Evolutionary conservation across 2,797 vertebrate species (phyloP).

Genomic region (Eupleurogrammus muticus): DNA sequence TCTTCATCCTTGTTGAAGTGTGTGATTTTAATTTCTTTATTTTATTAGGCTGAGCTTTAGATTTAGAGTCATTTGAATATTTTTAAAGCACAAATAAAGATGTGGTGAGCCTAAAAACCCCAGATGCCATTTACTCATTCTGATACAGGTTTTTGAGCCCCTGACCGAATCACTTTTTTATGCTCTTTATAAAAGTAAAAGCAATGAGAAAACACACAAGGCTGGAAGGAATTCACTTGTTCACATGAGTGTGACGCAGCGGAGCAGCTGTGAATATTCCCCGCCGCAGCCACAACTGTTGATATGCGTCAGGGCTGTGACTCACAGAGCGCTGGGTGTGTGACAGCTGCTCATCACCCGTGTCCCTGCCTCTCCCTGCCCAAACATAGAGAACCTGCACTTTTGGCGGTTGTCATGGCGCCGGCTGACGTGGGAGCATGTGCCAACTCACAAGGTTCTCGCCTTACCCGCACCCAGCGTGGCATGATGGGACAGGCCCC

Average conservation of each 20-base stretch:
- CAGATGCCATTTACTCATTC: not conserved
- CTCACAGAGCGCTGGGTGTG: constrained; percentile 32
- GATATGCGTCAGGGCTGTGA: constrained; percentile 43
- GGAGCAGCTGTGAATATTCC: constrained; percentile 4
- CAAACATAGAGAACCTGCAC: constrained; percentile 66
- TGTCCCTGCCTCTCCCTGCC: constrained; percentile 50
- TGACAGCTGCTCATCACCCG: constrained; percentile 47
- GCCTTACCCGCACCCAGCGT: constrained; percentile 45
- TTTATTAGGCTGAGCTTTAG: not conserved
- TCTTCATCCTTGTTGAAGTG: too few species aligned
- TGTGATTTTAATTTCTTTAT: too few species aligned
- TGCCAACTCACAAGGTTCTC: constrained; percentile 56
- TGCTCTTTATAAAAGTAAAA: not conserved
- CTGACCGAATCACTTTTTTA: not conserved
- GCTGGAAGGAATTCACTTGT: constrained; percentile 20
- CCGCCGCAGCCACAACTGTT: constrained; percentile 50
- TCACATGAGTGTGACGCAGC: constrained; percentile 19
- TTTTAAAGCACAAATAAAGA: too few species aligned
- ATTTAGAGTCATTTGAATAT: too few species aligned
- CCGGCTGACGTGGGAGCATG: constrained; percentile 65
- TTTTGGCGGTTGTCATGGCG: constrained; percentile 50
- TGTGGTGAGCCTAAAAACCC: not conserved
- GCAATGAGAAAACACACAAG: not conserved
- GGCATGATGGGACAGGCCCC: constrained; percentile 34
- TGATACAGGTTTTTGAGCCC: not conserved